phyloP scores from a whole-genome alignment of 2,888 invertebrate genomes.

The Polydrusus tereticollis region DNA sequence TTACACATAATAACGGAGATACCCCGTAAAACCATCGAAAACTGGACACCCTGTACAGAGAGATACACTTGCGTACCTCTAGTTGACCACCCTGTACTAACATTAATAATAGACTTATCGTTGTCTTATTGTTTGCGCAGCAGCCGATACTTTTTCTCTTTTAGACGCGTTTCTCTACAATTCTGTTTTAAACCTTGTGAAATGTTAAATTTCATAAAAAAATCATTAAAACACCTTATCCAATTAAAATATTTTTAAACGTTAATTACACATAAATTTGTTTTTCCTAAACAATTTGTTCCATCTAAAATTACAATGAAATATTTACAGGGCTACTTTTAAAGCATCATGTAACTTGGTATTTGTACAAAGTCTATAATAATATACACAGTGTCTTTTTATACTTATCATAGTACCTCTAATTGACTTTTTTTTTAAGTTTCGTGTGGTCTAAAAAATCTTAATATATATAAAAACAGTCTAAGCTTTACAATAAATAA shows the following conservation, averaged over 20 bases:
- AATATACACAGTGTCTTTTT: conserved; percentile 45
- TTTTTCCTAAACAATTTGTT: conserved; percentile 27
- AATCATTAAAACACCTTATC: conserved; percentile 2
- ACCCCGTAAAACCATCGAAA: too few species aligned
- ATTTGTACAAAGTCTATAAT: conserved; percentile 45
- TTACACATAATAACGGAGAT: too few species aligned
- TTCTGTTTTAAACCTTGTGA: too few species aligned
- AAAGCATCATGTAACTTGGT: conserved; percentile 12
- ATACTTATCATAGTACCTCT: conserved; percentile 24
- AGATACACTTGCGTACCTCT: too few species aligned
- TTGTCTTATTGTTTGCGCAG: too few species aligned
- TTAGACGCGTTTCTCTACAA: too few species aligned
- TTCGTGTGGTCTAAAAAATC: conserved; percentile 19
- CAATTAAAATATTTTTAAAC: conserved; percentile 13
- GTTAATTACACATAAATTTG: conserved; percentile 22
- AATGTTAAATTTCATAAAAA: neutral
- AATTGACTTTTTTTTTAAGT: conserved; percentile 37
- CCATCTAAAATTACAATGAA: conserved; percentile 27
- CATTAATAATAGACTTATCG: too few species aligned
- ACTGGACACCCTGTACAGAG: too few species aligned
- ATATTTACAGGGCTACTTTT: conserved; percentile 34
- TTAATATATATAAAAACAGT: conserved; percentile 32
- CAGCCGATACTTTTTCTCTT: too few species aligned
- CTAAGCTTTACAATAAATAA: conserved; percentile 21
- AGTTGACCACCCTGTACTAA: too few species aligned